Conservation (phyloP, 1,140 invertebrate species). For the Bombus soroeensis region DNA sequence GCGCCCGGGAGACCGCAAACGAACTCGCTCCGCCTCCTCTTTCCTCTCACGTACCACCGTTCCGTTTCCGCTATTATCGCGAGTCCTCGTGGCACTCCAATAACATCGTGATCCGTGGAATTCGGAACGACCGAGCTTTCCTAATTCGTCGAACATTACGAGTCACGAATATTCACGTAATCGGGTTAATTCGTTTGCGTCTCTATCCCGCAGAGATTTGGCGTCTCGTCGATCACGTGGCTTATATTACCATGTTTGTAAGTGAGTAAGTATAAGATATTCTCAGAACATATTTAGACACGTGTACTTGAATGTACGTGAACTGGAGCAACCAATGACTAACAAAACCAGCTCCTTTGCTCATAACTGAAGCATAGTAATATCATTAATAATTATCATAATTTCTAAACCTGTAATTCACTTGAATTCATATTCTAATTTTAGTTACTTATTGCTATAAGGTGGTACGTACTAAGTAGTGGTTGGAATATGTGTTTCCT, state of each 20-base stretch:
- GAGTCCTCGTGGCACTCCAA: constrained; percentile 3
- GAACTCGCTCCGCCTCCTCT: constrained; percentile 13
- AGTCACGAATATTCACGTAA: constrained; percentile 58
- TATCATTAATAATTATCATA: background rate
- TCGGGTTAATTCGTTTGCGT: constrained; percentile 50
- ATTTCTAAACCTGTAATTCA: background rate
- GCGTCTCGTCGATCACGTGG: background rate
- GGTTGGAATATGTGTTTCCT: too few relatives aligned
- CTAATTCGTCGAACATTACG: constrained; percentile 36
- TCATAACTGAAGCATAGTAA: background rate
- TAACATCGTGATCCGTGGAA: constrained; percentile 31
- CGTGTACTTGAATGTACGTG: too few relatives aligned
- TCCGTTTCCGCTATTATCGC: constrained; percentile 12
- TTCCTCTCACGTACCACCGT: constrained; percentile 16
- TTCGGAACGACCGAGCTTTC: constrained; percentile 38
- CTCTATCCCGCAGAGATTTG: too few relatives aligned
- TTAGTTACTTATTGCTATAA: too few relatives aligned
- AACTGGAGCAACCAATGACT: too few relatives aligned
- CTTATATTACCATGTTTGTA: too few relatives aligned
- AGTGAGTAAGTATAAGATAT: too few relatives aligned
- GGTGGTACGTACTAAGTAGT: too few relatives aligned
- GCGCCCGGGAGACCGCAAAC: constrained; percentile 47
- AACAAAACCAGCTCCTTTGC: too few relatives aligned
- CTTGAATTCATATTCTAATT: too few relatives aligned
- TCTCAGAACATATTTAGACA: too few relatives aligned